Conservation (phyloP, 2,113 vertebrate genomes). For the Cromileptes altivelis region DNA sequence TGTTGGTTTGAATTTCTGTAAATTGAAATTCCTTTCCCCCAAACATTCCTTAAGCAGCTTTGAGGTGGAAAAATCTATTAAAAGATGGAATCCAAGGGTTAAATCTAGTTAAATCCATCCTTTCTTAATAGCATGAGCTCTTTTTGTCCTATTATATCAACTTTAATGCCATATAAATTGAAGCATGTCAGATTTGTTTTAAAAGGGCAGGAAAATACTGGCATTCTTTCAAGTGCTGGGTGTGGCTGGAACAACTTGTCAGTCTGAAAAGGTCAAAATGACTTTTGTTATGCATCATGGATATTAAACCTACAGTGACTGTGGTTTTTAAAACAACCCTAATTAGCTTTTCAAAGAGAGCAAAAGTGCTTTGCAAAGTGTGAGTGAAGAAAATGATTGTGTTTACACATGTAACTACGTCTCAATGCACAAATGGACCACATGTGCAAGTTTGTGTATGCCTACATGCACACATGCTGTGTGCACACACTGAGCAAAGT, state of each 20-base stretch:
- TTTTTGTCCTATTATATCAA: conserved; percentile 14
- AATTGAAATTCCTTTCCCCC: conserved; percentile 37
- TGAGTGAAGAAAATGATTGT: conserved; percentile 23
- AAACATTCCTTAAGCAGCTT: conserved; percentile 15
- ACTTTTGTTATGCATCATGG: conserved; percentile 44
- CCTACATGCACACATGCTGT: too few species aligned
- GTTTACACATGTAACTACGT: conserved; percentile 14
- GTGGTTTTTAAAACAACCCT: conserved; percentile 22
- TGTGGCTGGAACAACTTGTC: conserved; percentile 48
- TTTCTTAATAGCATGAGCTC: conserved; percentile 3
- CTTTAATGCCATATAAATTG: conserved; percentile 31
- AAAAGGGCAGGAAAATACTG: conserved; percentile 28
- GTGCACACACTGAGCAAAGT: conserved; percentile 20
- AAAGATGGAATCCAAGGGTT: conserved; percentile 2
- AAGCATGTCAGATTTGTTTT: conserved; percentile 25
- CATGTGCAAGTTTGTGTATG: conserved; percentile 31
- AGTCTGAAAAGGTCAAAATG: conserved; percentile 68
- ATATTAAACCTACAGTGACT: conserved; percentile 19
- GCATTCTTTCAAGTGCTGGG: conserved; percentile 27
- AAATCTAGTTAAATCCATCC: conserved; percentile 9
- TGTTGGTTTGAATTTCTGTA: conserved; percentile 42
- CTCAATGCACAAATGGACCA: conserved; percentile 5
- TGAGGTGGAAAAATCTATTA: not conserved
- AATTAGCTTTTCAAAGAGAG: conserved; percentile 51
- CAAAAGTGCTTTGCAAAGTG: conserved; percentile 21